Evolutionary conservation across 1,140 invertebrate species (phyloP).

Genomic region (Tribolium madens): DNA sequence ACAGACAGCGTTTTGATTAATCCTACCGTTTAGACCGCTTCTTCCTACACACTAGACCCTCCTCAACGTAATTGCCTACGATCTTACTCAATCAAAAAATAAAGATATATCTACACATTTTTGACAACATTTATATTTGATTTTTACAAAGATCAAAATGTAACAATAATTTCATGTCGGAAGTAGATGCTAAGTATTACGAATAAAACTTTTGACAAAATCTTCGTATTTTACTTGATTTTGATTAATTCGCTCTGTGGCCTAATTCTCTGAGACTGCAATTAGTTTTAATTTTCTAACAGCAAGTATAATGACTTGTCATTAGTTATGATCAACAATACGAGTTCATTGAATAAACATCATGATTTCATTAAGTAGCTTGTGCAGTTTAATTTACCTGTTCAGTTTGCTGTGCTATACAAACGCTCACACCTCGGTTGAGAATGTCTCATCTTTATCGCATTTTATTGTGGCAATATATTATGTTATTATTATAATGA

Average conservation of each 20-base stretch:
- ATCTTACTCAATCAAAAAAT: not conserved
- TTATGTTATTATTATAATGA: slow-evolving; percentile 43
- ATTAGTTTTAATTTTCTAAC: not conserved
- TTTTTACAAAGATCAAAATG: too few relatives aligned
- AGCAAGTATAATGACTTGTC: slow-evolving; percentile 34
- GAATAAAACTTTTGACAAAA: too few relatives aligned
- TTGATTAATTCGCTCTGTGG: not conserved
- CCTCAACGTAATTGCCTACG: not conserved
- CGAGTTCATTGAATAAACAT: not conserved
- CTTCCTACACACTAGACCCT: slow-evolving; percentile 6
- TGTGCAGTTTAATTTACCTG: not conserved
- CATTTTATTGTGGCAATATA: slow-evolving; percentile 26
- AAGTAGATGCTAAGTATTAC: too few relatives aligned
- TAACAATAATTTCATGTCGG: too few relatives aligned
- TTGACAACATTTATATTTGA: not conserved
- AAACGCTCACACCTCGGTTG: not conserved
- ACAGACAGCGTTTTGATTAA: slow-evolving; percentile 22
- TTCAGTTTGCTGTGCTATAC: not conserved
- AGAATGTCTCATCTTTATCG: slow-evolving; percentile 4
- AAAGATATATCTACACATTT: too few relatives aligned
- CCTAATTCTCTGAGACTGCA: not conserved
- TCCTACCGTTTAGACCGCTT: not conserved
- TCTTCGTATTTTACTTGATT: not conserved
- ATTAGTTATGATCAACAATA: slow-evolving; percentile 22
- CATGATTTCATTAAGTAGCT: not conserved